A percentile compares a stretch with the other conserved stretches of the same genome.
Conservation (phyloP, 2,797 vertebrate species). For the Urocyon cinereoargenteus region DNA sequence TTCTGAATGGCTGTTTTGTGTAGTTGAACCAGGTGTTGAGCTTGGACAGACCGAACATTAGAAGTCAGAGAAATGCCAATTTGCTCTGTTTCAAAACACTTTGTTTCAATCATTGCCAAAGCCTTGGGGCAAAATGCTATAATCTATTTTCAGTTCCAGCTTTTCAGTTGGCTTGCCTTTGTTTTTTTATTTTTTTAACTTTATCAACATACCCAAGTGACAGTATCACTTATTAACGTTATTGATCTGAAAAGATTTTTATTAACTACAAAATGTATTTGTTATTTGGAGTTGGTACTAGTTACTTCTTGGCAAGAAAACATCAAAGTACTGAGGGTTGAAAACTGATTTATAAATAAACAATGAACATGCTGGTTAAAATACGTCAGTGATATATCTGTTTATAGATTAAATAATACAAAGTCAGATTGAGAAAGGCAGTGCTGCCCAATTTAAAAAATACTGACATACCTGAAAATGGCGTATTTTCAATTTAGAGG, state of each 20-base stretch:
- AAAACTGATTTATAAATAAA: slow-evolving; percentile 56
- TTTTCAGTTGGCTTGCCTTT: slow-evolving; percentile 68
- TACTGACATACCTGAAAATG: not conserved
- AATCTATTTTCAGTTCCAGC: slow-evolving; percentile 81
- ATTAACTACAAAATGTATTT: slow-evolving; percentile 60
- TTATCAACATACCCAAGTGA: slow-evolving; percentile 73
- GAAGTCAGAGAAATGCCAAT: slow-evolving; percentile 87
- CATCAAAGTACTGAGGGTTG: slow-evolving; percentile 55
- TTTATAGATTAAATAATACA: not conserved
- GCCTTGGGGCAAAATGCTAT: slow-evolving; percentile 83
- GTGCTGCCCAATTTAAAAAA: not conserved
- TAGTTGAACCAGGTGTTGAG: slow-evolving; percentile 86
- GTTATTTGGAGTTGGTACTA: not conserved
- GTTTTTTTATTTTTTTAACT: slow-evolving; percentile 50
- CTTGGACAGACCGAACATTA: slow-evolving; percentile 81
- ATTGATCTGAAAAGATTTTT: slow-evolving; percentile 78
- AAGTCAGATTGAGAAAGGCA: not conserved
- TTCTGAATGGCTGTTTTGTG: slow-evolving; percentile 86
- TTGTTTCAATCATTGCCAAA: slow-evolving; percentile 87
- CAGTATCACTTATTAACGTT: slow-evolving; percentile 73
- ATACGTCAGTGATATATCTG: not conserved
- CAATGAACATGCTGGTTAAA: slow-evolving; percentile 33
- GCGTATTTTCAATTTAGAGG: not conserved
- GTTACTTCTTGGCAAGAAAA: slow-evolving; percentile 35
- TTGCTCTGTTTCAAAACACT: slow-evolving; percentile 86